Conservation (phyloP, 2,113 vertebrate genomes). For the Peromyscus californicus region DNA sequence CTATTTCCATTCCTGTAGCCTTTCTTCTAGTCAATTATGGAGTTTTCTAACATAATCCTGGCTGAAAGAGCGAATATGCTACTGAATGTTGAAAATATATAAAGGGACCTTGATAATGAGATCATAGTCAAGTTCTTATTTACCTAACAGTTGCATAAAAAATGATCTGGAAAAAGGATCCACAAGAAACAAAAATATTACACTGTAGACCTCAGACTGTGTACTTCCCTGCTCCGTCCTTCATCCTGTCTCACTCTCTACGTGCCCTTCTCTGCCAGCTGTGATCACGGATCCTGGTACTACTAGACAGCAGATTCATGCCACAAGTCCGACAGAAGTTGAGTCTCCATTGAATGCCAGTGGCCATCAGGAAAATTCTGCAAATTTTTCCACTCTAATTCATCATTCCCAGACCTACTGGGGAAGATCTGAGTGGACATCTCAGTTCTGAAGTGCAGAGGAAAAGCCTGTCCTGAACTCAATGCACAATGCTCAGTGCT, state of each 20-base stretch:
- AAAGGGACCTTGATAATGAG: neutral
- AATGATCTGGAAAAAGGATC: neutral
- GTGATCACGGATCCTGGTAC: rapidly evolving
- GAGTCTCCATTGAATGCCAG: neutral
- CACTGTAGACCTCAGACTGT: neutral
- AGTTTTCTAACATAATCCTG: conserved; percentile 22
- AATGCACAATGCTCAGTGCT: neutral
- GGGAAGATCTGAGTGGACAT: neutral
- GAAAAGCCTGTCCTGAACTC: neutral
- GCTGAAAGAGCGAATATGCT: neutral
- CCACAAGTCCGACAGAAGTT: rapidly evolving
- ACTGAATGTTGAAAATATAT: neutral
- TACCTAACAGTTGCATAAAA: neutral
- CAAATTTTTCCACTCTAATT: too few relatives aligned
- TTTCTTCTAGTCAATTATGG: conserved; percentile 33
- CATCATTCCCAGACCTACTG: neutral
- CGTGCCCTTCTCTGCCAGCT: neutral
- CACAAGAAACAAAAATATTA: neutral
- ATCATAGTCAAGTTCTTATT: neutral
- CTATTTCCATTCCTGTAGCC: neutral
- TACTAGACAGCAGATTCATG: rapidly evolving
- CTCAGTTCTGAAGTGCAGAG: neutral
- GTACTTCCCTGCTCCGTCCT: neutral
- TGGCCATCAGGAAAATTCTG: neutral
- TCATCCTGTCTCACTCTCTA: neutral